phyloP scores from a whole-genome alignment of 92 coral and sea anemone species.

The Porites rus region DNA sequence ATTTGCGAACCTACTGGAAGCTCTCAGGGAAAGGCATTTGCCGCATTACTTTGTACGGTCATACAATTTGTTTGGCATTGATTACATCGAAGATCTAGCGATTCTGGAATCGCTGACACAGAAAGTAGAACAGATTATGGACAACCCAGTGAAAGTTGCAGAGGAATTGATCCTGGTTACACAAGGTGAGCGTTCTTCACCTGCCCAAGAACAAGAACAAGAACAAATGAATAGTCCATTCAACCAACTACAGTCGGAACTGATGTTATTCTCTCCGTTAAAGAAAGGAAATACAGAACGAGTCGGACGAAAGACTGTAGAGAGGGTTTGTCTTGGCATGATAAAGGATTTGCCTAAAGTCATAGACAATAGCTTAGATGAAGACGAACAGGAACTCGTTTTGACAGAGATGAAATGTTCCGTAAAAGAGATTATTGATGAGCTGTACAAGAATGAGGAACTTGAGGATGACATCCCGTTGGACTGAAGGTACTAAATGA shows the following conservation, averaged over 20 bases:
- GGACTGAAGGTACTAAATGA: neutral
- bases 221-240: neutral
- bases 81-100: constrained; percentile 50
- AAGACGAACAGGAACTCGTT: too few relatives aligned
- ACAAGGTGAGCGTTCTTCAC: neutral
- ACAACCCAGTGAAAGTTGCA: constrained; percentile 52
- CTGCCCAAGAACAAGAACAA: neutral
- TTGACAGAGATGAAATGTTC: too few relatives aligned
- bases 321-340: neutral
- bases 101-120: constrained; percentile 42
- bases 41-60: constrained; percentile 70
- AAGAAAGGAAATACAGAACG: neutral
- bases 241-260: neutral
- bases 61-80: constrained; percentile 60
- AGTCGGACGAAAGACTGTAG: too few relatives aligned
- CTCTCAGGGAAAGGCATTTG: constrained; percentile 31
- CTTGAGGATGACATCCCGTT: neutral
- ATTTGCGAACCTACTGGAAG: constrained; percentile 3
- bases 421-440: too few relatives aligned
- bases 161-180: constrained; percentile 1
- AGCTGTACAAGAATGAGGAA: neutral
- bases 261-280: neutral
- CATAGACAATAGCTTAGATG: neutral
- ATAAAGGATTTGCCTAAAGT: neutral
- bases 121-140: constrained; percentile 52